phyloP scores from a whole-genome alignment of 2,113 vertebrate genomes.

The Pseudopodoces humilis region DNA sequence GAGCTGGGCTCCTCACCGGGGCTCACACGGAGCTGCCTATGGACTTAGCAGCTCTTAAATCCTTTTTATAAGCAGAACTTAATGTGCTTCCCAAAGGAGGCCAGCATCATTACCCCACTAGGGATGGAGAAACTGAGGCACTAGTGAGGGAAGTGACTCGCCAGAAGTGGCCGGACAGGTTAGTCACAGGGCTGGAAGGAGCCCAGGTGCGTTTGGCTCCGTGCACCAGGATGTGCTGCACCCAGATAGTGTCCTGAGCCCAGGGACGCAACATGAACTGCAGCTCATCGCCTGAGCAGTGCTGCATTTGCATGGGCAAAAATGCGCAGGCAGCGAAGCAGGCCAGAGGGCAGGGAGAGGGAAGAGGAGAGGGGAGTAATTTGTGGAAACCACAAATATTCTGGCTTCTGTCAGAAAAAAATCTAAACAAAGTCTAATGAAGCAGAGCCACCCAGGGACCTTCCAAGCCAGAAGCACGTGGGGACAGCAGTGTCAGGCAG shows the following conservation, averaged over 20 bases:
- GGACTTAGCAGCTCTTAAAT: not conserved
- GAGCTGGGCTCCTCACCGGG: not conserved
- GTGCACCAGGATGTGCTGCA: not conserved
- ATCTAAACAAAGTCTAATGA: not conserved
- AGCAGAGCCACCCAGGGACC: not conserved
- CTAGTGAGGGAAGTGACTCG: not conserved
- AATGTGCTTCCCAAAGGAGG: constrained; percentile 13
- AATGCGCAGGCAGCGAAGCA: not conserved
- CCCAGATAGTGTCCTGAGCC: not conserved
- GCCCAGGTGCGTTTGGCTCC: constrained; percentile 6
- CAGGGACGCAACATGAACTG: not conserved
- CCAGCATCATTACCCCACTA: constrained; percentile 10
- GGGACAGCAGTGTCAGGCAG: not conserved
- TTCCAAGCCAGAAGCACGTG: not conserved
- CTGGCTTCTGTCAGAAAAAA: not conserved
- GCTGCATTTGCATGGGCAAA: not conserved
- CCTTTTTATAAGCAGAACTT: constrained; percentile 31
- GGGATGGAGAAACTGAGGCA: constrained; percentile 56
- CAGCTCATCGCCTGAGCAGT: not conserved
- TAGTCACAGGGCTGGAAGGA: constrained; percentile 26
- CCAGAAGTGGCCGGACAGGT: constrained; percentile 1
- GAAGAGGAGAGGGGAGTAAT: not conserved
- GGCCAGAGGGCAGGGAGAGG: constrained; percentile 40
- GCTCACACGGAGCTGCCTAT: not conserved
- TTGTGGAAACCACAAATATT: constrained; percentile 25